Base-by-base conservation (phyloP, 1,140 invertebrate species). In the Habropoda laboriosa region DNA sequence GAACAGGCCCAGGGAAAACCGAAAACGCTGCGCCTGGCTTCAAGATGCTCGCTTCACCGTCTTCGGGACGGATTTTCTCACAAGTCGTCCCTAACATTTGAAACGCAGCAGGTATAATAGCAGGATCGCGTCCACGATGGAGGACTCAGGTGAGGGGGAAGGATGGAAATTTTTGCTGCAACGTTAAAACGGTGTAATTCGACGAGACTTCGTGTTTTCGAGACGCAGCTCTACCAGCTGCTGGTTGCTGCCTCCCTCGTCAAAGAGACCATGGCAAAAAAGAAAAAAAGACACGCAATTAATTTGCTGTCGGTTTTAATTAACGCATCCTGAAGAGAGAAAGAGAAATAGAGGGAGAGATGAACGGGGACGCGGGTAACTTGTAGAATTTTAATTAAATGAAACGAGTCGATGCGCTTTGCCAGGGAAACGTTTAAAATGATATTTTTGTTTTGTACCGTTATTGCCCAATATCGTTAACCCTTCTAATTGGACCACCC, bases 301-400 rank as follows among this genome's bases (percentile, higher is more conserved):
- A 68, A 49, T 70, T 77, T 47, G 35, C 53, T 27, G 24, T 32
- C n/a, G 30, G 66, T n/a, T 49, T 77, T 58, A 77, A 77, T 77
- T 70, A 58, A 49, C 66, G 75, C 53, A 38, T 24, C 40, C n/a
- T 10, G 18, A 38, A n/a, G 32, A 35, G 10, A 5, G 64, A 35
- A 7, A n/a, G 13, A 35, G 16, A 38, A 8, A 55, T 7, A 42
- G n/a, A 13, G 16, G 16, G 10, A 24, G 18, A 42, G 21, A n/a
- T 57, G 16, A 64, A 35, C 32, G 4, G 47, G 18, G 18, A 53
- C 45, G 13, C 24, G 10, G 35, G 47, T 53, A 53, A 68, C 68
- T 77, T 68, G 24, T 68, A 27, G 42, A 68, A 77, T 77, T 77
- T 77, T 68, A 77, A 77, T 68, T 76, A 61, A 74, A 64, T 57